Evolutionary conservation across 92 coral and sea anemone genomes (phyloP).

Genomic region (Phenganax stokvisi): DNA sequence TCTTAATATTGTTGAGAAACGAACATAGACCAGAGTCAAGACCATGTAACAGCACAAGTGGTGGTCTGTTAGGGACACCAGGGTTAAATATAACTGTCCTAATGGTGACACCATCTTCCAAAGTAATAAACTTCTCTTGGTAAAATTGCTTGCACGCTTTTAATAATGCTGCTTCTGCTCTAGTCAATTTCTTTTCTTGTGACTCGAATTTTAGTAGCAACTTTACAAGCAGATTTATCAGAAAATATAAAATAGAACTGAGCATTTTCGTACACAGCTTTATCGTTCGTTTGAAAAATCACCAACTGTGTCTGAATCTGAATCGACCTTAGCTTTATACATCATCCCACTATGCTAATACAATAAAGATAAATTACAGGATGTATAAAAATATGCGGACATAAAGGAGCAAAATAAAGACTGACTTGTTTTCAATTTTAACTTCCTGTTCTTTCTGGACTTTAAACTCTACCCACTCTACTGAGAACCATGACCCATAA

Average conservation of each 20-base stretch:
- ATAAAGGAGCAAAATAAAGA: neutral
- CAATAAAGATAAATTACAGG: neutral
- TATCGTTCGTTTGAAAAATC: no score
- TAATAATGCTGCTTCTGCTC: conserved; percentile 15
- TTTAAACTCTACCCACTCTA: neutral
- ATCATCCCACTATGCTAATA: conserved; percentile 9
- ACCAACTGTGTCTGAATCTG: no score
- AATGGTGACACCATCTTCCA: conserved; percentile 62
- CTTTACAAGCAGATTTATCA: neutral
- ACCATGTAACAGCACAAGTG: conserved; percentile 82
- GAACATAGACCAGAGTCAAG: conserved; percentile 85
- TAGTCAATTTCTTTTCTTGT: neutral
- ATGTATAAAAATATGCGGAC: neutral
- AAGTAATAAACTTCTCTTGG: conserved; percentile 66
- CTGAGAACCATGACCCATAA: neutral
- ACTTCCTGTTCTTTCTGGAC: neutral
- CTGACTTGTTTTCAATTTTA: neutral
- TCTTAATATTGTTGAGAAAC: conserved; percentile 72
- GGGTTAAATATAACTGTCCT: conserved; percentile 83
- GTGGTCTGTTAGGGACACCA: conserved; percentile 54
- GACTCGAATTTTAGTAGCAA: conserved; percentile 16
- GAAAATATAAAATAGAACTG: neutral
- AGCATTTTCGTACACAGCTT: neutral
- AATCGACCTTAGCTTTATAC: conserved; percentile 20
- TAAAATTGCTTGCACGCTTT: conserved; percentile 18